Conservation (phyloP, 2,888 invertebrate species). For the Beris chalybata region DNA sequence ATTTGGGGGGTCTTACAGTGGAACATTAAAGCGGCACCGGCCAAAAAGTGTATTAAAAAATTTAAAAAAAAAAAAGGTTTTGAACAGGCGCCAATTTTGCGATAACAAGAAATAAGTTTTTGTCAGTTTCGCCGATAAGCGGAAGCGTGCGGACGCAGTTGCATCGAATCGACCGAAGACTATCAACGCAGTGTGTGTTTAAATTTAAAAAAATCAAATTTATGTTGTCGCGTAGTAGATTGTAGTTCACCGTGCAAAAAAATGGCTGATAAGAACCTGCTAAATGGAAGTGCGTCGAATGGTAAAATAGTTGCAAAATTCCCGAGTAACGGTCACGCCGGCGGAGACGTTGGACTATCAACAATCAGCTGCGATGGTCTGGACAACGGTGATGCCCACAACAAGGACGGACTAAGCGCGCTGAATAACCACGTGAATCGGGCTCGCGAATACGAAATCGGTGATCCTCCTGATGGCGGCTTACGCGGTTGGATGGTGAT, state of each 20-base stretch:
- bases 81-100: too few species aligned
- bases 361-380: constrained; percentile 21
- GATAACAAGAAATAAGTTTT: too few species aligned
- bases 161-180: too few species aligned
- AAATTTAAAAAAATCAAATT: too few species aligned
- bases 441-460: constrained; percentile 40
- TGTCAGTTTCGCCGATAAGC: too few species aligned
- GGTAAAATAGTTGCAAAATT: constrained; percentile 18
- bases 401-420: not conserved
- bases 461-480: constrained; percentile 73
- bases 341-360: constrained; percentile 1
- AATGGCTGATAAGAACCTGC: constrained; percentile 17
- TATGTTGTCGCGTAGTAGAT: too few species aligned
- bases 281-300: constrained; percentile 20
- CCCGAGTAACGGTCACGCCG: constrained; percentile 4
- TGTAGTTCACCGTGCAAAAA: not conserved
- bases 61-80: too few species aligned
- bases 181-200: too few species aligned
- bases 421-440: not conserved
- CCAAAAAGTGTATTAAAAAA: too few species aligned
- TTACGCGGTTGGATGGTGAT: constrained; percentile 78
- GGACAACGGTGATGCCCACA: not conserved
- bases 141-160: too few species aligned
- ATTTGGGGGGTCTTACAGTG: too few species aligned
- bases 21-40: too few species aligned